These are phyloP conservation scores for Calidris pygmaea DNA, from an alignment of 2,113 vertebrate species.

Conservation along the genomic window DNA sequence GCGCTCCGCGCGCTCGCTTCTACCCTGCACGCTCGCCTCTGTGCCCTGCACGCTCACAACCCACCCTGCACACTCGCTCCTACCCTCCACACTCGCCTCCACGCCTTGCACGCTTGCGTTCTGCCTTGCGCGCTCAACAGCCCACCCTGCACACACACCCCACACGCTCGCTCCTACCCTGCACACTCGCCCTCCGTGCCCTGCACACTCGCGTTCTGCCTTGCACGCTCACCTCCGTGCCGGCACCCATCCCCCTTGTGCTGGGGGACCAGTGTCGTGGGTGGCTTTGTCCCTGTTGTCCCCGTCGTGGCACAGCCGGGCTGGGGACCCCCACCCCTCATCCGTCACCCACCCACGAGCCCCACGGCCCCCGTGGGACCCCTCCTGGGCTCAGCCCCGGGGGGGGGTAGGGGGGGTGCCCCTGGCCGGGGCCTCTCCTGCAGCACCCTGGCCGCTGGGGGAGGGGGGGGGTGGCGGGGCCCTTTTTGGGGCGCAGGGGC, in stretches of 20 bases:
- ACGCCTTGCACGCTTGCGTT: too few relatives aligned
- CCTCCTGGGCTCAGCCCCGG: neutral
- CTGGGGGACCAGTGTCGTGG: neutral
- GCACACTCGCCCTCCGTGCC: too few relatives aligned
- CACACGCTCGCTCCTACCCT: too few relatives aligned
- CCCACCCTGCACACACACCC: too few relatives aligned
- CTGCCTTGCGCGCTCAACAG: too few relatives aligned
- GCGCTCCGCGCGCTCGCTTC: too few relatives aligned
- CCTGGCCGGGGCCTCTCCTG: neutral
- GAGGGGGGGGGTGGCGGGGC: too few relatives aligned
- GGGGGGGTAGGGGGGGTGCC: too few relatives aligned
- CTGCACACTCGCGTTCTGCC: too few relatives aligned
- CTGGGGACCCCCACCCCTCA: neutral
- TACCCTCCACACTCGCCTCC: neutral
- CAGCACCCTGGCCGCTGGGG: neutral
- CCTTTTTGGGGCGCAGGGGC: constrained; percentile 5
- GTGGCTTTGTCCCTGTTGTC: neutral
- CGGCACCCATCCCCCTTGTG: neutral
- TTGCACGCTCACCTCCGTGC: neutral
- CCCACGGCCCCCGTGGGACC: neutral
- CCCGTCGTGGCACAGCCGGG: neutral
- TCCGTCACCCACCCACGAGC: neutral
- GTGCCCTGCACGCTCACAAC: too few relatives aligned
- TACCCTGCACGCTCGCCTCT: too few relatives aligned
- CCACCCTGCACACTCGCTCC: too few relatives aligned